These are phyloP conservation scores for Morpho achilles DNA, from an alignment of 2,888 invertebrate genomes.

Conservation along the genomic window DNA sequence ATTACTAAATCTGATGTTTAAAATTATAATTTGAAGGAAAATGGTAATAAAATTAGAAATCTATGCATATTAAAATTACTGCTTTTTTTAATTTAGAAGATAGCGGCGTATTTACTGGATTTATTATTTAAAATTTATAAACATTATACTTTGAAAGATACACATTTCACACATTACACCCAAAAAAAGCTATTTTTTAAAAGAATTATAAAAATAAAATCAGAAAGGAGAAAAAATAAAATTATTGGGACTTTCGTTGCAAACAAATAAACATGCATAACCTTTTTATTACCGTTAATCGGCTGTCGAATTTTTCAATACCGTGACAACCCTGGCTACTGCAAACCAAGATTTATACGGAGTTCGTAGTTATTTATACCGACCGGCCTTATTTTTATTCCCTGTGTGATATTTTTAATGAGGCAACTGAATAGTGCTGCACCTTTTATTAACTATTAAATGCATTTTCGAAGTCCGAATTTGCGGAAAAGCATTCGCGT, in stretches of 20 bases:
- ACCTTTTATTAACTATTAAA: conserved; percentile 69
- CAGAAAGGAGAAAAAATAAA: too few species aligned
- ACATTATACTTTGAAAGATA: too few species aligned
- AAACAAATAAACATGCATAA: too few species aligned
- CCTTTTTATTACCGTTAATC: background rate
- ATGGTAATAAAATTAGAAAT: too few species aligned
- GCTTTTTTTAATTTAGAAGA: too few species aligned
- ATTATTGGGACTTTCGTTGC: too few species aligned
- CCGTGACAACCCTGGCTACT: conserved; percentile 49
- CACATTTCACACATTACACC: too few species aligned
- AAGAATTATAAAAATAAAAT: too few species aligned
- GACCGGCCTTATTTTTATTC: conserved; percentile 70
- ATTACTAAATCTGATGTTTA: background rate
- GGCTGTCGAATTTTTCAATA: background rate
- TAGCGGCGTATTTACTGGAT: too few species aligned
- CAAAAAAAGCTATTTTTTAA: too few species aligned
- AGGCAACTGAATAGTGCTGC: conserved; percentile 67
- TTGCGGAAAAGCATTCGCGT: conserved; percentile 39
- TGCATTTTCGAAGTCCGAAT: conserved; percentile 49
- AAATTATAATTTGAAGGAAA: background rate
- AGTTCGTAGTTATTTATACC: conserved; percentile 69
- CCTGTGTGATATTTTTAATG: conserved; percentile 76
- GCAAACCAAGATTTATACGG: conserved; percentile 72
- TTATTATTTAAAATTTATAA: too few species aligned
- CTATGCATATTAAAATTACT: too few species aligned